Evolutionary conservation across 2,797 vertebrate genomes (phyloP), one percentile per base, ranked within the genome.

Genomic region (Hozukius guyotensis): DNA sequence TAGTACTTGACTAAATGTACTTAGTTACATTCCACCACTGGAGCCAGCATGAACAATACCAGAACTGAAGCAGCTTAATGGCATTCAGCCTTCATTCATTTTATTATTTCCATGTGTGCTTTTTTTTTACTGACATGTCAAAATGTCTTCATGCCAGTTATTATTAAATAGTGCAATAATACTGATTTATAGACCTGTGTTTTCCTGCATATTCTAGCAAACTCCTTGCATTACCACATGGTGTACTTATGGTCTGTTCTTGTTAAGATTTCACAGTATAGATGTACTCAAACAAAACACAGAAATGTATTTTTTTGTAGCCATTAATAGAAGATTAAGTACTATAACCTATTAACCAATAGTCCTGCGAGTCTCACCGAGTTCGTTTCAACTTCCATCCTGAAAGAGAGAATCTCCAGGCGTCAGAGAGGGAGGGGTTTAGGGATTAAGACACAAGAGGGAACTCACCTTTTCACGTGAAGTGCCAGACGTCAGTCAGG

Each of bases 391-490:
- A 5, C 65, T 66, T 83, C 75, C 46, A 36, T 63, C 83, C 89
- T 90, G 84, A 85, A 90, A 92, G 66, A 89, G 29, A 91, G 13
- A 86, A 86, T 73, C 84, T 87, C 77, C 68, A 74, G 46, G 61
- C 71, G 60, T 84, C 56, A 62, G 61, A 72, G n/a, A 80, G 65
- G 71, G 60, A 77, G 68, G 53, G 59, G 46, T 86, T 72, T 65
- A 80, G 70, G 78, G 63, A 89, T 84, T 80, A 87, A 91, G 86
- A 89, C 89, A 92, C 82, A 82, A 90, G 89, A 93, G 89, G 80
- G 88, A 77, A 88, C 94, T 96, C 82, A 90, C 95, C 92, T 95
- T 90, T 90, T 38, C 64, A 75, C n/a, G 60, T 77, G 78, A 85
- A 18, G 79, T 25, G 77, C 84, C 34, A 87, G 78, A 64, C 80